These are phyloP conservation scores for Hycleus phaleratus DNA, from an alignment of 1,140 invertebrate genomes.

Conservation along the genomic window DNA sequence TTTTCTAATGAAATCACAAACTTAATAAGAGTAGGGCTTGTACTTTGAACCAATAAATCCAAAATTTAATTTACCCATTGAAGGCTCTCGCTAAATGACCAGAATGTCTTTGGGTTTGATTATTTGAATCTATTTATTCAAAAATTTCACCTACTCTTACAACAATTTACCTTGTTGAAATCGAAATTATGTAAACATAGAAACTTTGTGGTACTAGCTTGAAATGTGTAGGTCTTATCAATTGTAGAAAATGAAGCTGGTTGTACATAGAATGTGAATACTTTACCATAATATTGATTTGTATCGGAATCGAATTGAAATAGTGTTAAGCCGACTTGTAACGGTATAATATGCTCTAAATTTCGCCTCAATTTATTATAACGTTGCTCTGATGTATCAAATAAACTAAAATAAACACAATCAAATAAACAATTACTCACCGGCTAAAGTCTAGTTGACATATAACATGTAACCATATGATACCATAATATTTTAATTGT, in stretches of 20 bases:
- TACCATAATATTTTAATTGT: too few species aligned
- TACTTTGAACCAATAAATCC: too few species aligned
- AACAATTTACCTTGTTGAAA: slow-evolving; percentile 60
- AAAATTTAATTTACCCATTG: too few species aligned
- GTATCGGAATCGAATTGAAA: slow-evolving; percentile 48
- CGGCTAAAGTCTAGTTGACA: too few species aligned
- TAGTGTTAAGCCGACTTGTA: slow-evolving; percentile 56
- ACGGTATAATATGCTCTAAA: slow-evolving; percentile 51
- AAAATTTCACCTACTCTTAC: too few species aligned
- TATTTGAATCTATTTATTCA: too few species aligned
- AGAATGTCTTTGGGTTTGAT: too few species aligned
- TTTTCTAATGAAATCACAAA: slow-evolving; percentile 2
- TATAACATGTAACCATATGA: too few species aligned
- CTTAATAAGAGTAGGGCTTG: neutral
- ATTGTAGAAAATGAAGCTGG: slow-evolving; percentile 53
- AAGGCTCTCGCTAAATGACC: too few species aligned
- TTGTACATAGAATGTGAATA: slow-evolving; percentile 61
- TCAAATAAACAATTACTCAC: neutral
- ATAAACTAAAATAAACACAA: slow-evolving; percentile 52
- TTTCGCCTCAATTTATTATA: slow-evolving; percentile 52
- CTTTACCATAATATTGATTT: slow-evolving; percentile 50
- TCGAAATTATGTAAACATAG: slow-evolving; percentile 57
- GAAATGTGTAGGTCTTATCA: slow-evolving; percentile 53
- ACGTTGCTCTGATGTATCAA: slow-evolving; percentile 55
- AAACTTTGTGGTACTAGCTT: slow-evolving; percentile 57